Percentiles rank a stretch among this genome's conserved stretches.
Conservation (phyloP, 2,888 invertebrate species). For the Cantharis nigra region DNA sequence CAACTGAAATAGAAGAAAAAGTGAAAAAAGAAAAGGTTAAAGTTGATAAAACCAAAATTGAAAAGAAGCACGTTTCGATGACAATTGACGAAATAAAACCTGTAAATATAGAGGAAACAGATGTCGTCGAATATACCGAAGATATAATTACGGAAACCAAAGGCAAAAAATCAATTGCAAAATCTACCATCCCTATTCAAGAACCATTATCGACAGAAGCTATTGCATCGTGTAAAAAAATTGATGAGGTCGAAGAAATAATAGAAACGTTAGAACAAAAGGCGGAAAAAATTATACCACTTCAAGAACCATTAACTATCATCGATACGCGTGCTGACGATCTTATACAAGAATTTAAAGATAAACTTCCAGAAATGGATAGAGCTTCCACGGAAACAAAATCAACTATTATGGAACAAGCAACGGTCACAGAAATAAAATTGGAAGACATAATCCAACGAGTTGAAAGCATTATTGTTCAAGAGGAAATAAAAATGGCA, state of each 20-base stretch:
- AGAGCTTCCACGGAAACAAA: constrained; percentile 43
- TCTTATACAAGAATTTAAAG: constrained; percentile 57
- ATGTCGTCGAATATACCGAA: constrained; percentile 63
- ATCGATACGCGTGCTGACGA: constrained; percentile 64
- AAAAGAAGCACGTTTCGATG: constrained; percentile 43
- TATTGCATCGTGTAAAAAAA: constrained; percentile 66
- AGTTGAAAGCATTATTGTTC: constrained; percentile 60
- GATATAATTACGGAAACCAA: constrained; percentile 57
- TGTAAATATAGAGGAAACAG: constrained; percentile 58
- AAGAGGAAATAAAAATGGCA: constrained; percentile 65
- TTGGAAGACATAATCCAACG: constrained; percentile 62
- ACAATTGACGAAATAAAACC: constrained; percentile 57
- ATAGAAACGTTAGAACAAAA: constrained; percentile 51
- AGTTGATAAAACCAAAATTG: constrained; percentile 43
- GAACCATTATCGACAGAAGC: constrained; percentile 65
- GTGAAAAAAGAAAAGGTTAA: constrained; percentile 59
- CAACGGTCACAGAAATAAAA: constrained; percentile 56
- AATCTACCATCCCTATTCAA: constrained; percentile 61
- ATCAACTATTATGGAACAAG: constrained; percentile 50
- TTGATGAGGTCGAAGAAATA: constrained; percentile 59
- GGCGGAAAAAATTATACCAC: constrained; percentile 58
- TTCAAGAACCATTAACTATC: constrained; percentile 63
- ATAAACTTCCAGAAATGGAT: constrained; percentile 47
- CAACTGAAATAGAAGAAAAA: constrained; percentile 59
- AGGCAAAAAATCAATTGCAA: constrained; percentile 56